phyloP scores from a whole-genome alignment of 2,113 vertebrate species.

The Cepphus grylle region DNA sequence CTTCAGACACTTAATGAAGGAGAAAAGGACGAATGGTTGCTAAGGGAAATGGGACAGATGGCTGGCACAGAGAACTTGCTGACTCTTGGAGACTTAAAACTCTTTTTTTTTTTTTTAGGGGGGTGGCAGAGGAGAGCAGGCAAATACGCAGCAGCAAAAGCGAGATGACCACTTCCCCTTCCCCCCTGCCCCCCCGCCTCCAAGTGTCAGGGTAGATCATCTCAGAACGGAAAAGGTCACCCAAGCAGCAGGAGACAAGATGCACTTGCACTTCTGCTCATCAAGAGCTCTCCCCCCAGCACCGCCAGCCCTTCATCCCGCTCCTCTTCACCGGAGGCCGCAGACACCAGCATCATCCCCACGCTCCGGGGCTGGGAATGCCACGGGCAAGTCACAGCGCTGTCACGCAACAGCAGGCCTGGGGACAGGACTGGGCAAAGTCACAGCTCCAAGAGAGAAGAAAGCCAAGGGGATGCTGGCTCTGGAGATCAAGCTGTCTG shows the following conservation, averaged over 20 bases:
- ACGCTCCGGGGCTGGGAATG: fast-evolving
- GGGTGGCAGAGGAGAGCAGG: too few species aligned
- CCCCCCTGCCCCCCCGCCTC: too few species aligned
- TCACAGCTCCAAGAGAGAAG: neutral
- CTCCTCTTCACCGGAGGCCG: neutral
- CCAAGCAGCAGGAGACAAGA: neutral
- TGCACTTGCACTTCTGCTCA: neutral
- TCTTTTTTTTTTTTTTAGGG: neutral
- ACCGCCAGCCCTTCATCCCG: neutral
- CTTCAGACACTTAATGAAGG: neutral
- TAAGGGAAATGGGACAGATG: slow-evolving; percentile 55
- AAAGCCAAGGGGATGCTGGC: neutral
- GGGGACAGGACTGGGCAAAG: neutral
- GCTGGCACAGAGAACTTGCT: slow-evolving; percentile 19
- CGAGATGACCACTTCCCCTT: neutral
- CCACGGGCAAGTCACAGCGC: neutral
- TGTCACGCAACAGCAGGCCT: neutral
- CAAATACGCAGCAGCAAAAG: neutral
- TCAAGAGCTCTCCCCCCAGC: neutral
- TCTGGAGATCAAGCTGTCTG: neutral
- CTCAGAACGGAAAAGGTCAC: neutral
- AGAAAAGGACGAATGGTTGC: slow-evolving; percentile 42
- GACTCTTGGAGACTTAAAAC: slow-evolving; percentile 2
- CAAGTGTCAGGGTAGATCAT: neutral
- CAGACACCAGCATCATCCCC: neutral